phyloP scores from a whole-genome alignment of 2,797 vertebrate genomes.

The Ctenosaura bakeri region DNA sequence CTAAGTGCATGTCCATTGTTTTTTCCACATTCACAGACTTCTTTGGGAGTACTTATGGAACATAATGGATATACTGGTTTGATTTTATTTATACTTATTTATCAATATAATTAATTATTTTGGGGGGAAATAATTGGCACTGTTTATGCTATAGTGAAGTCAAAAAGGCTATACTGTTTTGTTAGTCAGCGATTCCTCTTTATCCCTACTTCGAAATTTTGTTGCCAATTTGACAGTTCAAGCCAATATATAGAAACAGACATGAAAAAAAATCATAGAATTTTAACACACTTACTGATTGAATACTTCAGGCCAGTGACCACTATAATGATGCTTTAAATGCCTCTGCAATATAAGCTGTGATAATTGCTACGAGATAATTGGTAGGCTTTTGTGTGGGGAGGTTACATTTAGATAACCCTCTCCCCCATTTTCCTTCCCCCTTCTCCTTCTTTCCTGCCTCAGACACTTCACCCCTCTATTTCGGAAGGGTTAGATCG shows the following conservation, averaged over 20 bases:
- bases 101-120: background rate
- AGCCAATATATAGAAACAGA: background rate
- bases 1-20: slow-evolving; percentile 45
- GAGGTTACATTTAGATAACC: no score
- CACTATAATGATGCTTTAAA: no score
- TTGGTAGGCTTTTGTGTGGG: no score
- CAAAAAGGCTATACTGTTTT: background rate
- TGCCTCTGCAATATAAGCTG: no score
- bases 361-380: no score
- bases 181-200: background rate
- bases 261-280: no score
- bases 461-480: no score
- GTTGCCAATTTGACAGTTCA: background rate
- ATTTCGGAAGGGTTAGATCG: no score
- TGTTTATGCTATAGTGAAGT: background rate
- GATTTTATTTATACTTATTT: background rate
- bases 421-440: no score
- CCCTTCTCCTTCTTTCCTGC: no score
- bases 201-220: background rate
- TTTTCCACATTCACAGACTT: background rate
- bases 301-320: no score
- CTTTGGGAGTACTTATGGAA: background rate
- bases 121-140: background rate
- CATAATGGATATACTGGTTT: background rate
- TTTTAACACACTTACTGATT: no score